Evolutionary conservation across 2,113 vertebrate genomes (phyloP), one percentile per base, ranked within the genome.

Genomic region (Thunnus thynnus): DNA sequence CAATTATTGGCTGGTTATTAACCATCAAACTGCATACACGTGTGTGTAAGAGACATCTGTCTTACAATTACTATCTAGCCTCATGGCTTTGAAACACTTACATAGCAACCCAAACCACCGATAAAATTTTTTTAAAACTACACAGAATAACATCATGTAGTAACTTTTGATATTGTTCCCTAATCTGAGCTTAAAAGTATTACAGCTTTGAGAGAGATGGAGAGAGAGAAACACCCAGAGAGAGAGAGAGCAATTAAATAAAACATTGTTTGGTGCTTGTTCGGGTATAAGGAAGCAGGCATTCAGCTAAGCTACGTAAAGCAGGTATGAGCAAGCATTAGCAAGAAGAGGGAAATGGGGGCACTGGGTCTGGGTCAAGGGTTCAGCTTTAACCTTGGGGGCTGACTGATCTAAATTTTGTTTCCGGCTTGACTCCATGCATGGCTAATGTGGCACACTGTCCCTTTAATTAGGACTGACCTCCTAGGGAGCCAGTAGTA

Each of bases 331-430:
- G 70, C 20, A 30, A 69, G 82, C 62, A 76, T 47, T 46, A 57
- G 25, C 48, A 74, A 61, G n/a, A 62, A 70, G 56, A 71, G n/a
- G 61, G 13, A 72, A 87, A 78, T 48, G 20, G 81, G 86, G 57
- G 25, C 84, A 87, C 36, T 69, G 58, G 79, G 82, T 82, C 55
- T 79, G 76, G 91, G 91, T 94, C 91, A 93, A 80, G 76, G 88
- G 90, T 93, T 94, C 91, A 92, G 69, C 5, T 58, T 47, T 76
- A 76, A 91, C 88, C 73, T 90, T 71, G 41, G 65, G 87, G 90
- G 65, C 65, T 80, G 58, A 78, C 77, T 61, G 72, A 78, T 69
- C 82, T 74, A 72, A 88, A 88, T 74, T 86, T 63, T 84, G 82
- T 92, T 90, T 86, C 90, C 61, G 75, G 80, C 66, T 91, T 60